These are phyloP conservation scores for Neogale vison DNA, from an alignment of 2,113 vertebrate genomes.

Conservation along the genomic window DNA sequence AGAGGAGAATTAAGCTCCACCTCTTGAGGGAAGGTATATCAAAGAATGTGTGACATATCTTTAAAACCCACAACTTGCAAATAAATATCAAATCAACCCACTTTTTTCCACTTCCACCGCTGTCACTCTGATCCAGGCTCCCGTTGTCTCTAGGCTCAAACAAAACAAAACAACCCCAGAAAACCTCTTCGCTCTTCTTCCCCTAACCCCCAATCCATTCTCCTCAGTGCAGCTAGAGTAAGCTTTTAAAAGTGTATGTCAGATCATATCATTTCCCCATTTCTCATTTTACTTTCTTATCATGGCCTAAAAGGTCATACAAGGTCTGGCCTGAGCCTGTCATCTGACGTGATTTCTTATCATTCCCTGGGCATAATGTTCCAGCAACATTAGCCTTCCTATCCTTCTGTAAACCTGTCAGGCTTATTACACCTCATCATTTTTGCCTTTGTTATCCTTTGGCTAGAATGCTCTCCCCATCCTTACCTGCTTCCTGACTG, in stretches of 20 bases:
- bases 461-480: background rate
- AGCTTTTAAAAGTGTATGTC: background rate
- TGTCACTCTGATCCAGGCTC: too few relatives aligned
- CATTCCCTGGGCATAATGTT: background rate
- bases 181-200: background rate
- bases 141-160: background rate
- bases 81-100: background rate
- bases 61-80: background rate
- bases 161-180: background rate
- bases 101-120: background rate
- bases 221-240: background rate
- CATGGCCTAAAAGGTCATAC: background rate
- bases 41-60: background rate
- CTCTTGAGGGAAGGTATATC: background rate
- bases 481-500: background rate
- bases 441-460: background rate
- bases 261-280: background rate
- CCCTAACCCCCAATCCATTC: background rate
- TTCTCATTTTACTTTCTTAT: conserved; percentile 10
- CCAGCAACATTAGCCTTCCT: background rate
- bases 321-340: background rate
- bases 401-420: background rate
- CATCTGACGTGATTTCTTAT: conserved; percentile 8
- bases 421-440: background rate
- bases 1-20: background rate